A percentile compares a stretch with the other conserved stretches of the same genome.
phyloP scores from a whole-genome alignment of 2,797 vertebrate species.

The Nothura maculosa region DNA sequence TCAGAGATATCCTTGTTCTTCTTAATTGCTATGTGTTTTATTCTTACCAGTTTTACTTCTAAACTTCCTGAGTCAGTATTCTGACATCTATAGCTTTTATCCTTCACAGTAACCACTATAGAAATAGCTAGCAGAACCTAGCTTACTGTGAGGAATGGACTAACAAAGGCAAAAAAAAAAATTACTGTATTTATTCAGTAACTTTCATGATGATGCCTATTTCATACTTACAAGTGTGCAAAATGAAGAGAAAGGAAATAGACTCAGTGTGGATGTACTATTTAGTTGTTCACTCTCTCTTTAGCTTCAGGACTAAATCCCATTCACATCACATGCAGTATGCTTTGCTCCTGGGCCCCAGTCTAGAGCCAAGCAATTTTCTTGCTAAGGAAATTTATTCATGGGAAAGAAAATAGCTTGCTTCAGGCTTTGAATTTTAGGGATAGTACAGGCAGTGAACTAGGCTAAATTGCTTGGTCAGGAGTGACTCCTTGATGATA shows the following conservation, averaged over 20 bases:
- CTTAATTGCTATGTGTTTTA: neutral
- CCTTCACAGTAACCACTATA: neutral
- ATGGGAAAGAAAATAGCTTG: neutral
- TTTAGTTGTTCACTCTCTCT: neutral
- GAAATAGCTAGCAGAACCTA: neutral
- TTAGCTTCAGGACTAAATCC: neutral
- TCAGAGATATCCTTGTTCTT: neutral
- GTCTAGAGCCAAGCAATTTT: neutral
- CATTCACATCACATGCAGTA: neutral
- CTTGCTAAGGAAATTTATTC: neutral
- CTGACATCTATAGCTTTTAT: neutral
- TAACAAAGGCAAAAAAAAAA: neutral
- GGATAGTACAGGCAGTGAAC: neutral
- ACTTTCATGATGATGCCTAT: neutral
- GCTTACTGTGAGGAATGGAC: accelerated
- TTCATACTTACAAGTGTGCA: neutral
- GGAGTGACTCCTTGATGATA: neutral
- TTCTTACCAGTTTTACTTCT: neutral
- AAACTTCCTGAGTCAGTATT: neutral
- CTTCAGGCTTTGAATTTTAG: constrained; percentile 21
- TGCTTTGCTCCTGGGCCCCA: neutral
- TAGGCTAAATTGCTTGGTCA: neutral
- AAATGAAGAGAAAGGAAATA: neutral
- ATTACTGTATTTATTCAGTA: neutral
- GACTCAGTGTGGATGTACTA: accelerated